These are phyloP conservation scores for Bombyx huttoni DNA, from an alignment of 2,888 invertebrate species.

Conservation along the genomic window DNA sequence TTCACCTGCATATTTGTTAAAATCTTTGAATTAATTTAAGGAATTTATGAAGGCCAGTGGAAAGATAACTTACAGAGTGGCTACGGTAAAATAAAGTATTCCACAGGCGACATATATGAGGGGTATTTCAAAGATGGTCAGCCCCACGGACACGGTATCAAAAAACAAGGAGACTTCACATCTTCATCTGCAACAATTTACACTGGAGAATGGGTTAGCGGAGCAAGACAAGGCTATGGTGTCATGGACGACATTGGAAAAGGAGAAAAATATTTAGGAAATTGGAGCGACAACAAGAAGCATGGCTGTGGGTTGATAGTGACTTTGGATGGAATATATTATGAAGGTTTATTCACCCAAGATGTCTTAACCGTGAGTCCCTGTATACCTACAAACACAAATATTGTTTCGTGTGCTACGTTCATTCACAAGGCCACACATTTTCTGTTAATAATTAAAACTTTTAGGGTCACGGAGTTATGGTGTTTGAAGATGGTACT, in stretches of 20 bases:
- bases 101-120: conserved; percentile 85
- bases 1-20: background rate
- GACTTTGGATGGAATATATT: conserved; percentile 91
- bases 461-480: conserved; percentile 85
- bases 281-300: conserved; percentile 88
- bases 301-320: conserved; percentile 90
- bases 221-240: conserved; percentile 87
- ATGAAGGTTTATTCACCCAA: conserved; percentile 88
- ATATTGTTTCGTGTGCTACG: no score
- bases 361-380: conserved; percentile 80
- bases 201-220: conserved; percentile 89
- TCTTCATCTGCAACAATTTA: conserved; percentile 83
- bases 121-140: conserved; percentile 89
- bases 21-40: conserved; percentile 30
- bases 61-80: conserved; percentile 88
- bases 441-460: no score
- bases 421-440: no score
- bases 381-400: no score
- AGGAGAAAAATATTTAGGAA: conserved; percentile 92
- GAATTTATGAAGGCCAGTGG: conserved; percentile 86
- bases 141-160: conserved; percentile 88
- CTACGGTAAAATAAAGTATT: conserved; percentile 81
- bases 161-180: conserved; percentile 84
- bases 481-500: conserved; percentile 90
- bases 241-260: conserved; percentile 89